Percentiles rank a stretch among this genome's conserved stretches.
Conservation (phyloP, 1,140 invertebrate species). For the Micrasema longulum region DNA sequence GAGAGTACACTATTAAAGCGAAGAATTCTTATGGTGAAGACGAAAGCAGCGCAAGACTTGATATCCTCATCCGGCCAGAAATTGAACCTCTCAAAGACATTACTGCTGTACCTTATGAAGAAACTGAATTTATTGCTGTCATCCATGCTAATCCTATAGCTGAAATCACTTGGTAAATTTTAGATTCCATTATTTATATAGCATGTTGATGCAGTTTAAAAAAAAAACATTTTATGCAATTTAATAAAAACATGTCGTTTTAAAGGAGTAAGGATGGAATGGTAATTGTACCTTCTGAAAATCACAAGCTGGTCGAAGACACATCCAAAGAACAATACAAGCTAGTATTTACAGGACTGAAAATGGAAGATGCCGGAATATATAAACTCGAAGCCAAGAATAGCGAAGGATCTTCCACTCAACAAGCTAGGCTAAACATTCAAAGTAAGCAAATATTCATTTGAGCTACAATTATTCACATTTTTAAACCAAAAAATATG, state of each 20-base stretch:
- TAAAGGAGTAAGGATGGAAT: constrained; percentile 73
- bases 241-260: constrained; percentile 21
- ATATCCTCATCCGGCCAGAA: constrained; percentile 80
- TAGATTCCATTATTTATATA: not conserved
- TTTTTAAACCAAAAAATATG: too few relatives aligned
- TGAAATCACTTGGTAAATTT: constrained; percentile 76
- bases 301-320: constrained; percentile 73
- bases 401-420: constrained; percentile 77
- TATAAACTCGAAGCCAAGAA: constrained; percentile 84
- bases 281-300: constrained; percentile 70
- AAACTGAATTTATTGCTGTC: constrained; percentile 76
- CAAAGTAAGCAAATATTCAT: constrained; percentile 75
- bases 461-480: too few relatives aligned
- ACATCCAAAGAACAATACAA: constrained; percentile 74
- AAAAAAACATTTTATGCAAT: not conserved
- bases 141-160: constrained; percentile 84
- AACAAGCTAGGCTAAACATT: constrained; percentile 78
- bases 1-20: constrained; percentile 82
- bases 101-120: constrained; percentile 78
- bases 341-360: constrained; percentile 76
- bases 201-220: not conserved
- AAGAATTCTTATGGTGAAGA: constrained; percentile 83
- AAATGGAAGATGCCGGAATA: constrained; percentile 80
- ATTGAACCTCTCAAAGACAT: constrained; percentile 80
- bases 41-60: constrained; percentile 76